These are phyloP conservation scores for Pseudochaenichthys georgianus DNA, from an alignment of 2,797 vertebrate species.

Conservation along the genomic window DNA sequence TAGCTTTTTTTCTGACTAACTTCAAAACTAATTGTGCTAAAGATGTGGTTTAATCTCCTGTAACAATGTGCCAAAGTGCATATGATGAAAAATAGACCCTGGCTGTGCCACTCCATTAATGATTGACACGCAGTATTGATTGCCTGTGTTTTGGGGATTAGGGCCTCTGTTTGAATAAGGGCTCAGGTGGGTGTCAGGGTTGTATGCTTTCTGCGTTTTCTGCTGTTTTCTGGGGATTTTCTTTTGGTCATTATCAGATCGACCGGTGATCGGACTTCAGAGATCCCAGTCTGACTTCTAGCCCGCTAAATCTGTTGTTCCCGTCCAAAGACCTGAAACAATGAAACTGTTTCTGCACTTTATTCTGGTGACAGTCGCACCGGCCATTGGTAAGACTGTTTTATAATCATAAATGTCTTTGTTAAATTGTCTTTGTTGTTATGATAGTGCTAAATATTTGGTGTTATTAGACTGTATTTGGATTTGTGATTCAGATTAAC, in stretches of 20 bases:
- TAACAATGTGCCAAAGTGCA: neutral
- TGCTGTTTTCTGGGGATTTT: neutral
- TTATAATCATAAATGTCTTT: neutral
- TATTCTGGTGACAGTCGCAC: constrained; percentile 57
- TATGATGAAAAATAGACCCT: neutral
- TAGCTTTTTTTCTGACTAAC: constrained; percentile 3
- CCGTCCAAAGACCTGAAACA: constrained; percentile 26
- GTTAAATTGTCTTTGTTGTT: neutral
- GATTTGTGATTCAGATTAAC: neutral
- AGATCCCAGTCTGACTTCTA: neutral
- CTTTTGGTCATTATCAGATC: neutral
- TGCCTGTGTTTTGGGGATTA: constrained; percentile 62
- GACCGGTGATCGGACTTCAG: constrained; percentile 1
- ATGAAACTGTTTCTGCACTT: constrained; percentile 67
- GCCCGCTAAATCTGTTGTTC: constrained; percentile 7
- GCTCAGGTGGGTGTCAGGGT: constrained; percentile 48
- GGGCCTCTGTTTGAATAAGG: constrained; percentile 66
- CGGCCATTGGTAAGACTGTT: constrained; percentile 68
- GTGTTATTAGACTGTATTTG: constrained; percentile 1
- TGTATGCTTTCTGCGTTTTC: constrained; percentile 25
- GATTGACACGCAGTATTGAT: constrained; percentile 79
- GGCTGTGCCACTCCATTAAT: constrained; percentile 69
- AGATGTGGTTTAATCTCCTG: neutral
- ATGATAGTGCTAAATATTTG: neutral
- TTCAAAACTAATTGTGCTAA: neutral